Evolutionary conservation across 2,113 vertebrate genomes (phyloP), one percentile per base, ranked within the genome.

Genomic region (Balaeniceps rex): DNA sequence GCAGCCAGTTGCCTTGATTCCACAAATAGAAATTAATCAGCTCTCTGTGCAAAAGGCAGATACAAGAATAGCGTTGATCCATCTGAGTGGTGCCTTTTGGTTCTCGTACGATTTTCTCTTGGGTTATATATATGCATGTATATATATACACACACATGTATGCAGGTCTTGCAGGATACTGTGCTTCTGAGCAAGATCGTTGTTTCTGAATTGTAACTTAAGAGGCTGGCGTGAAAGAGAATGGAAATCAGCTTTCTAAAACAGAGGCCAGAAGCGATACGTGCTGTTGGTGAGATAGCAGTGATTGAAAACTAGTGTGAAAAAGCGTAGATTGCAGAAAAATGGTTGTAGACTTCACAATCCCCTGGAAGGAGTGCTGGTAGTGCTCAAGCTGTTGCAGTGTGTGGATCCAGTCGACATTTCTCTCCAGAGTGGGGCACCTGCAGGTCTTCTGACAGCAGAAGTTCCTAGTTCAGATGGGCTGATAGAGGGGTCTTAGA

Each of bases 111-210:
- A 14, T 69, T 83, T 82, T 79, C 4, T 83, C 79, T 68, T 60
- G 17, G 5, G 29, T 21, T 70, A 33, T 70, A 44, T 75, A 19
- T 63, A 2, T 31, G 1, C 52, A 0, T 34, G 14, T 49, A 10
- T 63, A 23, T 25, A 9, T 12, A 19, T 4, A 12, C 5, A 47
- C 12, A 22, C 19, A 69, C 8, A 23, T 0, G 0, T 16, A 69
- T 31, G 19, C 19, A 58, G 10, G 12, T 83, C 38, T 93, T 58
- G 28, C 38, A 78, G 55, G 47, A 74, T 49, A 26, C 16, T 49
- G 5, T 69, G 55, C 29, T 57, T 90, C 42, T 88, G 58, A 81
- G 58, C 17, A 68, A 72, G 29, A 34, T 58, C 3, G 4, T 64
- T 89, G 21, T 51, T 94, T 83, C 64, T 82, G 40, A 94, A 18